Conservation (phyloP, 2,888 invertebrate genomes). For the Sesia bembeciformis region DNA sequence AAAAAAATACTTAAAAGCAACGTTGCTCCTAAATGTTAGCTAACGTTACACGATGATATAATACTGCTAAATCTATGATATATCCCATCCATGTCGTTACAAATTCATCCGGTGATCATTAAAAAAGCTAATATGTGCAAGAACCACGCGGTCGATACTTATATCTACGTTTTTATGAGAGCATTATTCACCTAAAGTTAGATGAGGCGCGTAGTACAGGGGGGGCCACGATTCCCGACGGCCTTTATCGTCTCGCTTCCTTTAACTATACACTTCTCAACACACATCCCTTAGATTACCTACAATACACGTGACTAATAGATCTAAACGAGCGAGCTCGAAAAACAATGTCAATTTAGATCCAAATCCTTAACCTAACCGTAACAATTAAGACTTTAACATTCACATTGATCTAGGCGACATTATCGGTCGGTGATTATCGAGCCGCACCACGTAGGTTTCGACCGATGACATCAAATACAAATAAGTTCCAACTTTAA, state of each 20-base stretch:
- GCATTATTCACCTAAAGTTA: conserved; percentile 14
- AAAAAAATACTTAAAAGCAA: conserved; percentile 31
- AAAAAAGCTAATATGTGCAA: conserved; percentile 7
- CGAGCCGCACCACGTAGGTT: no score
- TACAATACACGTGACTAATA: no score
- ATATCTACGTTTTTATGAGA: conserved; percentile 29
- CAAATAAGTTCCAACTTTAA: no score
- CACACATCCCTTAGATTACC: no score
- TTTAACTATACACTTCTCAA: no score
- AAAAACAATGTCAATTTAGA: no score
- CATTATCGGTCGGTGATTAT: no score
- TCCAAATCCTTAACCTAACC: no score
- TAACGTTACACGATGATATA: conserved; percentile 31
- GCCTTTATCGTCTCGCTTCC: background rate
- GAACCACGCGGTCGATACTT: conserved; percentile 11
- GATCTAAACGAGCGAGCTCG: no score
- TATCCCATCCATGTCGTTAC: conserved; percentile 10
- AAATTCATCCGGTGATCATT: background rate
- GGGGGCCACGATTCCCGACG: background rate
- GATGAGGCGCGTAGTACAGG: background rate
- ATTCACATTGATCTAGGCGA: no score
- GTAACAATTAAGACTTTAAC: no score
- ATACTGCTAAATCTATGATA: conserved; percentile 61
- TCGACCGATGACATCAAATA: no score
- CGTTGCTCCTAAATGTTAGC: conserved; percentile 25